These are phyloP conservation scores for Pelodytes ibericus DNA, from an alignment of 2,797 vertebrate species.

Conservation along the genomic window DNA sequence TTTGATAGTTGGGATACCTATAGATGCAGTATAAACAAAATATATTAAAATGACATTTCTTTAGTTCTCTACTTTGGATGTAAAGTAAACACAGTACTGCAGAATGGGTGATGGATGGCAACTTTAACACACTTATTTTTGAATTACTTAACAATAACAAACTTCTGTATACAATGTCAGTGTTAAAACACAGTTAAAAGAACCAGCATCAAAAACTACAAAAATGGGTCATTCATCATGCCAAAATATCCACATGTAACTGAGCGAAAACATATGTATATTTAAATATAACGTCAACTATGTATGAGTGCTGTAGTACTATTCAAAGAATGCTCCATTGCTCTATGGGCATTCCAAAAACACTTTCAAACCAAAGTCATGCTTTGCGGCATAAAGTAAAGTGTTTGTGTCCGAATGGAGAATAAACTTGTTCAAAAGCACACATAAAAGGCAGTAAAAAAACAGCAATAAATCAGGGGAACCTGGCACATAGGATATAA, in stretches of 20 bases:
- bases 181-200: neutral
- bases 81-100: slow-evolving; percentile 8
- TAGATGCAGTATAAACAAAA: slow-evolving; percentile 15
- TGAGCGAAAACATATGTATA: slow-evolving; percentile 7
- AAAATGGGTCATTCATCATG: neutral
- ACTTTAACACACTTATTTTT: neutral
- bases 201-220: neutral
- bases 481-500: neutral
- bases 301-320: neutral
- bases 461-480: neutral
- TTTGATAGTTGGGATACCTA: slow-evolving; percentile 19
- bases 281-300: neutral
- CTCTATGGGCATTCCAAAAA: neutral
- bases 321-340: neutral
- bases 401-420: neutral
- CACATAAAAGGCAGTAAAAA: neutral
- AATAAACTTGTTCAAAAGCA: neutral
- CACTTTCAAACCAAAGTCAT: neutral
- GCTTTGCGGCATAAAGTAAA: neutral
- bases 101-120: neutral
- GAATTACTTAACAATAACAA: neutral
- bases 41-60: slow-evolving; percentile 13
- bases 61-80: neutral
- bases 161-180: neutral
- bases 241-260: neutral